Evolutionary conservation across 2,888 invertebrate genomes (phyloP), one percentile per base, ranked within the genome.

Genomic region (Drosophila recens): DNA sequence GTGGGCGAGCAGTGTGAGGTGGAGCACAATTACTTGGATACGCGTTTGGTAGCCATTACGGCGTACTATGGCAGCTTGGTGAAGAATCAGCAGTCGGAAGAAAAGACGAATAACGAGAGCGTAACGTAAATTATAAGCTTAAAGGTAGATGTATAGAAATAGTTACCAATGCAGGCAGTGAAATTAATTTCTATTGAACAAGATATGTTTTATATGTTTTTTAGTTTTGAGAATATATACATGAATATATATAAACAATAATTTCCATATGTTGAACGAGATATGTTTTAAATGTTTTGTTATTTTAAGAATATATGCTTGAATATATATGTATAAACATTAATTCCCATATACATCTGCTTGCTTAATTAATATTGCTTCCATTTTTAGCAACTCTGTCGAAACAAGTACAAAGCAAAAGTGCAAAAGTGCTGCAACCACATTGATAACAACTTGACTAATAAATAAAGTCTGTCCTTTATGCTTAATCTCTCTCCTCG

Each of bases 1-100:
- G 94, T 93, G 65, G 96, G 94, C 74, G 95, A 93, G 74, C 94
- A 94, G 4, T 96, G 98, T 23, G 99, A 99, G 93, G 94, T 99
- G 27, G 99, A 99, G 93, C 97, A 98, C 91, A 98, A 97, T 91
- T 96, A 96, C 90, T 93, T 98, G 45, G 96, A 97, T 90, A 95
- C 95, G 58, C 96, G 96, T 92, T 94, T 98, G 68, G 96, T 98
- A 77, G 97, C 98, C 2, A 94, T 99, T 51, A 98, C 98, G 1
- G 98, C 97, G 6, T 98, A 98, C 92, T 99, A 96, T 93, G 98
- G 97, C 87, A 94, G 95, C 87, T 93, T 95, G 15, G 34, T 85
- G 3, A 65, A 43, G 1, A 57, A 17, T 33, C 30, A 49, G 5
- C 27, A 36, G 10, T 9, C 38, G 3, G 38, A 30, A 3, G 10